These are phyloP conservation scores for Xylota segnis DNA, from an alignment of 2,888 invertebrate genomes.

Conservation along the genomic window DNA sequence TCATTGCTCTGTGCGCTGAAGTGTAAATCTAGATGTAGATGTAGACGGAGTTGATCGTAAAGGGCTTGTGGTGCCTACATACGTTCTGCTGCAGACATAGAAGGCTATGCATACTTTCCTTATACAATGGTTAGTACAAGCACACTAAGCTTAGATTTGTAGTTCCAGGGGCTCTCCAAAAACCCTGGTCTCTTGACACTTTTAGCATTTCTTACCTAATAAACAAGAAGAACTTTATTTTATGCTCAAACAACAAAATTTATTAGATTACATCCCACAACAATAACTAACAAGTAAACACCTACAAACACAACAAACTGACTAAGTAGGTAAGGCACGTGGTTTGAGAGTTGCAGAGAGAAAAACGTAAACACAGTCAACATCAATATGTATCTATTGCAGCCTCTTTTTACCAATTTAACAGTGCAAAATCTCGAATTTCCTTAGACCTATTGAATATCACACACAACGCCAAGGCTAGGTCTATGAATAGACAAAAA, in stretches of 20 bases:
- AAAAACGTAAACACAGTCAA: conserved; percentile 12
- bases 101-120: too few species aligned
- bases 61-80: too few species aligned
- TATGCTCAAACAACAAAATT: background rate
- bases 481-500: conserved; percentile 32
- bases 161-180: too few species aligned
- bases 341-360: conserved; percentile 45
- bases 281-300: conserved; percentile 28
- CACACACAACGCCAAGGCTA: conserved; percentile 50
- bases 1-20: too few species aligned
- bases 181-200: too few species aligned
- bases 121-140: too few species aligned
- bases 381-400: conserved; percentile 23
- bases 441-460: conserved; percentile 50
- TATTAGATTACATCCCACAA: background rate
- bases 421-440: conserved; percentile 17
- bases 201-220: too few species aligned
- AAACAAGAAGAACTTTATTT: too few species aligned
- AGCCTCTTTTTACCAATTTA: conserved; percentile 14
- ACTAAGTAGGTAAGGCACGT: conserved; percentile 42
- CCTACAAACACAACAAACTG: background rate
- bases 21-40: too few species aligned
- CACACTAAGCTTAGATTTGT: too few species aligned
- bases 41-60: too few species aligned
- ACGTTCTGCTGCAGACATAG: too few species aligned